Conservation (phyloP, 92 coral and sea anemone genomes). For the Metridium senile region DNA sequence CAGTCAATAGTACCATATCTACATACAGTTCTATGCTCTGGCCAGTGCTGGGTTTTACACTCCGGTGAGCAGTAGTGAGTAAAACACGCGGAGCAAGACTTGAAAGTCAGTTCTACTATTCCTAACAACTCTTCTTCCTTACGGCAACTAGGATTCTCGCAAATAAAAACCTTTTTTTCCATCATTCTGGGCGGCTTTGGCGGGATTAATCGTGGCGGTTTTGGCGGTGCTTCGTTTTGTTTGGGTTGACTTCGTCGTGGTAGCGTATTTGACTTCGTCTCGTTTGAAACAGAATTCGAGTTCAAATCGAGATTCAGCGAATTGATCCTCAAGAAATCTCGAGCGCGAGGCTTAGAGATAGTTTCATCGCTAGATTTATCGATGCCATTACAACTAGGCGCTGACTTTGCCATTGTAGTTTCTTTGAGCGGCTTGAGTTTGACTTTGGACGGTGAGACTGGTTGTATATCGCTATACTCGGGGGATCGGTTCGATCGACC, state of each 20-base stretch:
- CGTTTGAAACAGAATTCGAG: slow-evolving; percentile 49
- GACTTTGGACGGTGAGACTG: slow-evolving; percentile 86
- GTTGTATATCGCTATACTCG: slow-evolving; percentile 80
- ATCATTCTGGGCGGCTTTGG: slow-evolving; percentile 97
- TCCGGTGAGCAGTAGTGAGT: slow-evolving; percentile 96
- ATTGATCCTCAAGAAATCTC: slow-evolving; percentile 29
- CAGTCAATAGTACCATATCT: slow-evolving; percentile 88
- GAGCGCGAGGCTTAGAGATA: neutral
- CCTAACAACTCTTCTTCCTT: slow-evolving; percentile 91
- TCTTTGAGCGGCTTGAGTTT: neutral
- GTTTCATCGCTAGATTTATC: neutral
- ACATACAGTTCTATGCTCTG: slow-evolving; percentile 76
- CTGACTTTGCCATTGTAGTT: slow-evolving; percentile 33
- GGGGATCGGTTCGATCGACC: slow-evolving; percentile 66
- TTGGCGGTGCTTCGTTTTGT: slow-evolving; percentile 71
- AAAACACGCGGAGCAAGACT: slow-evolving; percentile 94
- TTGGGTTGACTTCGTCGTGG: slow-evolving; percentile 71
- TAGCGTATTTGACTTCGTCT: slow-evolving; percentile 71
- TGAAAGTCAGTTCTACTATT: slow-evolving; percentile 88
- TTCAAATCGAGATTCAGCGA: slow-evolving; percentile 66
- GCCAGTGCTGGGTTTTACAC: slow-evolving; percentile 89
- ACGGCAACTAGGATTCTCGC: slow-evolving; percentile 90
- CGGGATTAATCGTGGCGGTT: slow-evolving; percentile 84
- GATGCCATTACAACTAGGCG: slow-evolving; percentile 43
- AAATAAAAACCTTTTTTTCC: slow-evolving; percentile 87